Percentiles rank a stretch among this genome's conserved stretches.
These are phyloP conservation scores for Pitta sordida DNA, from an alignment of 2,113 vertebrate species.

Conservation along the genomic window DNA sequence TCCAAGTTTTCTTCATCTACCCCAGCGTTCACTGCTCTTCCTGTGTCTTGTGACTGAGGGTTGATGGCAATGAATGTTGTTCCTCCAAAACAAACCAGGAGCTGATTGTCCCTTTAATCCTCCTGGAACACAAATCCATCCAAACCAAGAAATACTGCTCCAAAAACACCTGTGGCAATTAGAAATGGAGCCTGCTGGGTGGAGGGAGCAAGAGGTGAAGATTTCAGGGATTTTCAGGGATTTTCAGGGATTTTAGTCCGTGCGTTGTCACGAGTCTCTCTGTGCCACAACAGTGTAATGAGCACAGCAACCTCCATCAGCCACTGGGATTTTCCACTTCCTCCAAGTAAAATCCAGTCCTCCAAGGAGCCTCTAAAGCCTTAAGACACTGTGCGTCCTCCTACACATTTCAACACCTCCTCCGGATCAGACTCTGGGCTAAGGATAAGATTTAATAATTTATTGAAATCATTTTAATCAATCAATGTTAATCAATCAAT, in stretches of 20 bases:
- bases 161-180: not conserved
- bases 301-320: not conserved
- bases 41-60: constrained; percentile 23
- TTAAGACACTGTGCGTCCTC: not conserved
- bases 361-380: not conserved
- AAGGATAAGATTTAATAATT: not conserved
- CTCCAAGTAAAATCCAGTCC: accelerated
- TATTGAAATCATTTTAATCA: no score
- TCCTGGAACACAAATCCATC: not conserved
- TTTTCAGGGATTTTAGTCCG: not conserved
- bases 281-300: accelerated
- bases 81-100: not conserved
- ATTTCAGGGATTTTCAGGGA: not conserved
- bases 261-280: accelerated
- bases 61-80: not conserved
- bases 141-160: not conserved
- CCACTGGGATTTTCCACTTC: not conserved
- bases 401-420: not conserved
- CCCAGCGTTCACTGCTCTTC: constrained; percentile 65
- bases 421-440: accelerated
- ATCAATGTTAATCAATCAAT: no score
- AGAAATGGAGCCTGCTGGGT: accelerated
- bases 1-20: not conserved
- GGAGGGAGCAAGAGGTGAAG: not conserved
- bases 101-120: not conserved